Evolutionary conservation across 2,888 invertebrate species (phyloP), one percentile per base, ranked within the genome.

Genomic region (Aleiodes alternator): DNA sequence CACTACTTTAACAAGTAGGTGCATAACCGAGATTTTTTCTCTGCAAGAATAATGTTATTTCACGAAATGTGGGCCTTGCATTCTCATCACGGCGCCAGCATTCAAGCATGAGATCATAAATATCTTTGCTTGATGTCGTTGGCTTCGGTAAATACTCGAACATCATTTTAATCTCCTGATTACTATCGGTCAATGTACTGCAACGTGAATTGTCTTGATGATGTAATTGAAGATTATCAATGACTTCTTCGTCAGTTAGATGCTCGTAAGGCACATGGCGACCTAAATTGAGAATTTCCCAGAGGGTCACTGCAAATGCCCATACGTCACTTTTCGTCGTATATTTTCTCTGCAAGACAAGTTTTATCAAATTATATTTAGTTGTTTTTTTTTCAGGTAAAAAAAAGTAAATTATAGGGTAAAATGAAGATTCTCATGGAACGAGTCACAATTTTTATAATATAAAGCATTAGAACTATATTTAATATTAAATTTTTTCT

Each of bases 271-370:
- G 97, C 76, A 93, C 92, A 70, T 94, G 93, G 66, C 95, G 91
- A 81, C 96, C 95, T 72, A 95, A 91, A 9, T 94, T 94, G 84
- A 96, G 92, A 76, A 97, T 94, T 90, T 97, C 97, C 94, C 96
- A 96, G 66, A 97, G 90, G 0, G 96, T 96, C 23, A 97, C 95
- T 0, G 94, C 97, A 89, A 96, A 97, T 12, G 96, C 93, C 97
- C 97, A 97, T 0, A 96, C 96, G 89, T 97, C 97, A 85, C 95
- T 96, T 90, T 96, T 96, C 76, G 96, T 96, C 72, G 97, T 96
- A 90, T 97, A 97, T 84, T 95, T 94, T 23, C 95, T 96, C 94
- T 94, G 89, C 16, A 88, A 88, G 76, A 76, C 56, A 23, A 66
- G 23, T 59, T 23, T 16, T 71, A 9, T 61, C 8, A 31, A 12